Evolutionary conservation across 2,797 vertebrate species (phyloP).

Genomic region (Cyclura pinguis): DNA sequence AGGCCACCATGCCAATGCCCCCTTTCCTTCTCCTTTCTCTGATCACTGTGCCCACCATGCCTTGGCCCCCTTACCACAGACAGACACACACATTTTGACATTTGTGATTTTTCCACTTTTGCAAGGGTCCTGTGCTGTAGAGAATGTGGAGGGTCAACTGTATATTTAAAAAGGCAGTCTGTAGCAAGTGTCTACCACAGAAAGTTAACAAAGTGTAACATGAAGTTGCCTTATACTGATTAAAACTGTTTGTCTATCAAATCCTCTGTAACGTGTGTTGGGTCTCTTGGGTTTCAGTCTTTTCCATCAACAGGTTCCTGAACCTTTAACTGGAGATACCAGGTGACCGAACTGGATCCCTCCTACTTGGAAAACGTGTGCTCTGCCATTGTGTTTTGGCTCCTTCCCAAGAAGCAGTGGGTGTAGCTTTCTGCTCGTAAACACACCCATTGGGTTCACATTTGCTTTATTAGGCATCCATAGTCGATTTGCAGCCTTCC

Average conservation of each 20-base stretch:
- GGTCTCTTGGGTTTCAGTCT: not conserved
- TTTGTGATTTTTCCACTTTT: too few relatives aligned
- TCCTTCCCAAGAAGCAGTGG: not conserved
- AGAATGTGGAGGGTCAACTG: too few relatives aligned
- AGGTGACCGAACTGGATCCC: not conserved
- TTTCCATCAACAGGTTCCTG: not conserved
- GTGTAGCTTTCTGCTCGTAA: not conserved
- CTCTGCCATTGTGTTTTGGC: not conserved
- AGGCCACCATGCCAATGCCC: too few relatives aligned
- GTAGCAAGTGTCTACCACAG: not conserved
- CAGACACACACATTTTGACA: too few relatives aligned
- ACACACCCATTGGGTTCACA: too few relatives aligned
- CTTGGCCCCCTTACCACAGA: too few relatives aligned
- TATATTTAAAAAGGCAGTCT: not conserved
- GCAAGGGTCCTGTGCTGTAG: too few relatives aligned
- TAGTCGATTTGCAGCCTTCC: not conserved
- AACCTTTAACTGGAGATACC: not conserved
- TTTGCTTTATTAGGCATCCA: not conserved
- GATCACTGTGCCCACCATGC: too few relatives aligned
- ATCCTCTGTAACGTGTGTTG: not conserved
- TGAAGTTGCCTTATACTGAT: not conserved
- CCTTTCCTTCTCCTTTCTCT: too few relatives aligned
- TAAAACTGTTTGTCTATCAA: not conserved
- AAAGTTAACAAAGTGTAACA: not conserved
- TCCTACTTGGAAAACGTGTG: not conserved